These are phyloP conservation scores for Gryon sp. DNA, from an alignment of 1,140 invertebrate species.

Conservation along the genomic window DNA sequence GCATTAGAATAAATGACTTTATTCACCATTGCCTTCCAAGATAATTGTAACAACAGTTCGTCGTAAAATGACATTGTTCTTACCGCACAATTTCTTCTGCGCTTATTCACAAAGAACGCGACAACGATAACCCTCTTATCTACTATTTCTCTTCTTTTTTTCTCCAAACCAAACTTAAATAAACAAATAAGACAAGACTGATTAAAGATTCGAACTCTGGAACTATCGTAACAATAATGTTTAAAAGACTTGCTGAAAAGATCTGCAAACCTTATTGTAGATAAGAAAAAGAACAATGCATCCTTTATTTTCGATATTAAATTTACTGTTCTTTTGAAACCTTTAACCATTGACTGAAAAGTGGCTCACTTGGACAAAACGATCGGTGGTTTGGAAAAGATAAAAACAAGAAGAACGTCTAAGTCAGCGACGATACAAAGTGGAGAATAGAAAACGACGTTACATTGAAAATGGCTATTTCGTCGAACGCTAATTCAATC, in stretches of 20 bases:
- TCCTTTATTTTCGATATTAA: too few relatives aligned
- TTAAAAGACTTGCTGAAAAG: too few relatives aligned
- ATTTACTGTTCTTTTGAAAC: conserved; percentile 11
- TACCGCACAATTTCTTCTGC: background rate
- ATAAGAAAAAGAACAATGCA: too few relatives aligned
- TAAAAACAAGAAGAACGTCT: conserved; percentile 21
- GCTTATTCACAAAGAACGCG: too few relatives aligned
- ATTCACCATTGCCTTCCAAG: conserved; percentile 16
- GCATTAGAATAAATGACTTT: conserved; percentile 37
- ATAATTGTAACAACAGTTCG: conserved; percentile 36
- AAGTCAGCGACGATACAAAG: conserved; percentile 34
- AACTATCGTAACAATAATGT: too few relatives aligned
- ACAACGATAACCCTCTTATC: background rate
- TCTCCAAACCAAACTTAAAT: too few relatives aligned
- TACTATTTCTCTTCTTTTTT: too few relatives aligned
- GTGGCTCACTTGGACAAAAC: conserved; percentile 23
- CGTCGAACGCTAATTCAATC: conserved; percentile 38
- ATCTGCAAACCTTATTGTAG: too few relatives aligned
- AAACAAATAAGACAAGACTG: too few relatives aligned
- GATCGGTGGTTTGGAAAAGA: conserved; percentile 15
- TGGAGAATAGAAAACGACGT: conserved; percentile 22
- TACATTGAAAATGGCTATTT: conserved; percentile 18
- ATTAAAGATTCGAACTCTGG: too few relatives aligned
- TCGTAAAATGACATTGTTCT: background rate
- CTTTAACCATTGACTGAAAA: conserved; percentile 15